A percentile compares a stretch with the other conserved stretches of the same genome.
Evolutionary conservation across 2,113 vertebrate genomes (phyloP).

Genomic region (Epinephelus lanceolatus): DNA sequence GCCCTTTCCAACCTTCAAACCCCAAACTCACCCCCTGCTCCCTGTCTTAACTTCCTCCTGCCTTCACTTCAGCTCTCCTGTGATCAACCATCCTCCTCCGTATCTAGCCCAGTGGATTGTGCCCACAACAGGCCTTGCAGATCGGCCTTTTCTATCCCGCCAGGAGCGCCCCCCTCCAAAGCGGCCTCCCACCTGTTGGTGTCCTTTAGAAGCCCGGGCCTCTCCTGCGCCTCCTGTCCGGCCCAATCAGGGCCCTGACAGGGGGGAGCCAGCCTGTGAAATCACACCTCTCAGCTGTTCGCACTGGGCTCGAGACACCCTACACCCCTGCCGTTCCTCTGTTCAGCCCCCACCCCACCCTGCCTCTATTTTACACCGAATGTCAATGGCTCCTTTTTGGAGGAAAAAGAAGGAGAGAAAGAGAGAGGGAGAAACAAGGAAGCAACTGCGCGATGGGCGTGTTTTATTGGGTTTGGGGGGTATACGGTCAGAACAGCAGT

Average conservation of each 20-base stretch:
- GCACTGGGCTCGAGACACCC: conserved; percentile 85
- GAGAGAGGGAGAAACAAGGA: conserved; percentile 61
- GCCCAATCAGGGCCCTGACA: conserved; percentile 95
- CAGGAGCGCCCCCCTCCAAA: conserved; percentile 83
- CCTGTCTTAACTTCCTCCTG: conserved; percentile 18
- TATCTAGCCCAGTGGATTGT: conserved; percentile 79
- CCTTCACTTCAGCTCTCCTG: conserved; percentile 51
- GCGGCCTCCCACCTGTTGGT: conserved; percentile 92
- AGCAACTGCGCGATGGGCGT: conserved; percentile 75
- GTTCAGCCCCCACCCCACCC: conserved; percentile 55
- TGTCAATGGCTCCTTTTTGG: conserved; percentile 80
- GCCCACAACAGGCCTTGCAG: conserved; percentile 78
- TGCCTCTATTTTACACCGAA: conserved; percentile 75
- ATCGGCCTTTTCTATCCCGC: conserved; percentile 90
- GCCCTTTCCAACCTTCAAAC: conserved; percentile 6
- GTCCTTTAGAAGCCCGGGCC: conserved; percentile 93
- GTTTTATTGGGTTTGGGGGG: conserved; percentile 71
- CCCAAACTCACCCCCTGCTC: conserved; percentile 43
- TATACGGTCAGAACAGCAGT: conserved; percentile 67
- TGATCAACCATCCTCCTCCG: conserved; percentile 73
- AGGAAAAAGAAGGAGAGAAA: conserved; percentile 53
- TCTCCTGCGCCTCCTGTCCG: conserved; percentile 92
- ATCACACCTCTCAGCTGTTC: conserved; percentile 97
- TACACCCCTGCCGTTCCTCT: conserved; percentile 80
- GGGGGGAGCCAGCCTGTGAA: conserved; percentile 87